These are phyloP conservation scores for Fregata magnificens DNA, from an alignment of 2,113 vertebrate species.

Conservation along the genomic window DNA sequence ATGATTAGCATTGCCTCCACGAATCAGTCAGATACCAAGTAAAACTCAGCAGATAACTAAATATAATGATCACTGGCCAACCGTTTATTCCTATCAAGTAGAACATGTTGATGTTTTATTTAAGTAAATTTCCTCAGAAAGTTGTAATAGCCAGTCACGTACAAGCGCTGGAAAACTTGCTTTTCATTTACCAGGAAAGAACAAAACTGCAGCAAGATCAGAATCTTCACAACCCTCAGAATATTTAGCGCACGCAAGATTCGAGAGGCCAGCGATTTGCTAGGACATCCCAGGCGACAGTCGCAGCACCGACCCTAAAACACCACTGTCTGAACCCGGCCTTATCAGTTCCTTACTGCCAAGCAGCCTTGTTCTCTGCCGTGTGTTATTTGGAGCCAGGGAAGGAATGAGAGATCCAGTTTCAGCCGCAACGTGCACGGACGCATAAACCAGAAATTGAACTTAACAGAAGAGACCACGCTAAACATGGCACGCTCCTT, in stretches of 20 bases:
- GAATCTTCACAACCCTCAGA: background rate
- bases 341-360: rapidly evolving
- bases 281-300: rapidly evolving
- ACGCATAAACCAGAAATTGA: rapidly evolving
- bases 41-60: background rate
- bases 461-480: rapidly evolving
- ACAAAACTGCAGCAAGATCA: background rate
- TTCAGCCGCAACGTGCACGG: rapidly evolving
- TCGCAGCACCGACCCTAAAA: rapidly evolving
- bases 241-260: rapidly evolving
- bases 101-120: background rate
- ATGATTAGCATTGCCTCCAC: conserved; percentile 26
- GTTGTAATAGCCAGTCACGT: rapidly evolving
- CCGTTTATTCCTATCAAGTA: rapidly evolving
- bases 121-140: background rate
- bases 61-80: rapidly evolving
- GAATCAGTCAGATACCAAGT: background rate
- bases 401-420: background rate
- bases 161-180: background rate
- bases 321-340: rapidly evolving
- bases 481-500: rapidly evolving
- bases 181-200: background rate
- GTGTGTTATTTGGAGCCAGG: rapidly evolving
- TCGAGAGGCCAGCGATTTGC: rapidly evolving
- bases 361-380: background rate